A percentile compares a stretch with the other conserved stretches of the same genome.
phyloP scores from a whole-genome alignment of 2,888 invertebrate genomes.

The Diadegma fenestrale region DNA sequence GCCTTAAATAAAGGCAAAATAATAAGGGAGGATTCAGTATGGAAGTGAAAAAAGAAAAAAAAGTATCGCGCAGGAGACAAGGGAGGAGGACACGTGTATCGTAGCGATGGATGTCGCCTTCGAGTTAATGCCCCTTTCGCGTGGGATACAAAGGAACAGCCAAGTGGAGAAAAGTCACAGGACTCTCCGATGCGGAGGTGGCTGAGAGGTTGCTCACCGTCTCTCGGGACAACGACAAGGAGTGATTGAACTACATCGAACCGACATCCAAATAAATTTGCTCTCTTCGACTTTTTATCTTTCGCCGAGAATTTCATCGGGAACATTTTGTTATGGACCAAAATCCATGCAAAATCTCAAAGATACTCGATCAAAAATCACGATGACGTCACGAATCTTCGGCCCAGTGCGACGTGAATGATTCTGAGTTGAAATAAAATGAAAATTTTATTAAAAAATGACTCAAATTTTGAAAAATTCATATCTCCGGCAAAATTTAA shows the following conservation, averaged over 20 bases:
- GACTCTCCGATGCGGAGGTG: constrained; percentile 50
- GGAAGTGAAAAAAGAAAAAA: not conserved
- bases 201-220: constrained; percentile 52
- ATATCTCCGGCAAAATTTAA: no score
- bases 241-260: constrained; percentile 44
- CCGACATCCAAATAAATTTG: constrained; percentile 6
- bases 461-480: no score
- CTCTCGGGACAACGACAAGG: constrained; percentile 56
- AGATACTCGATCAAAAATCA: not conserved
- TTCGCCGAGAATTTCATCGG: not conserved
- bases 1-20: not conserved
- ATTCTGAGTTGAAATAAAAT: no score
- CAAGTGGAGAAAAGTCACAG: constrained; percentile 61
- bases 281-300: not conserved
- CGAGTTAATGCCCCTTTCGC: constrained; percentile 49
- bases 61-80: not conserved
- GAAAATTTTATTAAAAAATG: no score
- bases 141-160: constrained; percentile 51
- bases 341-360: not conserved
- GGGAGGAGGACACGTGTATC: constrained; percentile 39
- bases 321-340: not conserved
- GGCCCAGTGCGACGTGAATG: no score
- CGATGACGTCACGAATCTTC: not conserved
- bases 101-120: constrained; percentile 26
- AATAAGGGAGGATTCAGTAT: not conserved